A percentile compares a stretch with the other conserved stretches of the same genome.
Conservation (phyloP, 2,797 vertebrate species). For the Tamandua tetradactyla region DNA sequence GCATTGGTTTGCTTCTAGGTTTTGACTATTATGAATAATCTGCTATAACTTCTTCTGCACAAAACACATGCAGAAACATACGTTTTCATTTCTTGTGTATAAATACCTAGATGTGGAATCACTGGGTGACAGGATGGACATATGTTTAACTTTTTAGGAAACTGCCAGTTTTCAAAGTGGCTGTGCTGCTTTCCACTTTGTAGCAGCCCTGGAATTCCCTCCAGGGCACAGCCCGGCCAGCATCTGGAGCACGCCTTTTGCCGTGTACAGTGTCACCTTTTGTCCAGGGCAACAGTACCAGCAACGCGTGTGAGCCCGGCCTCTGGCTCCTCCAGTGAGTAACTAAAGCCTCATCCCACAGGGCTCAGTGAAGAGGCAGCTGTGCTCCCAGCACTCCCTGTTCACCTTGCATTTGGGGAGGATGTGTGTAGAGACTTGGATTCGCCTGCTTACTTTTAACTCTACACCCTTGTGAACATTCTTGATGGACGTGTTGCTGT, state of each 20-base stretch:
- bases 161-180: too few relatives aligned
- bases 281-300: too few relatives aligned
- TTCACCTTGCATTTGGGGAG: not conserved
- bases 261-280: too few relatives aligned
- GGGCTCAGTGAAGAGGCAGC: rapidly evolving
- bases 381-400: not conserved
- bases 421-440: not conserved
- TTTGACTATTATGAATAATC: not conserved
- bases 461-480: not conserved
- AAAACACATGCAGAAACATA: too few relatives aligned
- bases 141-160: not conserved
- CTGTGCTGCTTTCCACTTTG: rapidly evolving
- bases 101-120: not conserved
- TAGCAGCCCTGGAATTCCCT: rapidly evolving
- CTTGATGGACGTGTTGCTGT: not conserved
- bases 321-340: not conserved
- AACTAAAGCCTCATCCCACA: not conserved
- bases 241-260: rapidly evolving
- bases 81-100: not conserved
- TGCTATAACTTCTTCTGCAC: rapidly evolving
- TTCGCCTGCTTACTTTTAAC: too few relatives aligned
- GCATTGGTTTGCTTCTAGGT: not conserved
- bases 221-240: rapidly evolving
- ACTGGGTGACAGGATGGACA: not conserved
- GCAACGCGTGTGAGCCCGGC: rapidly evolving